A percentile compares a stretch with the other conserved stretches of the same genome.
Conservation (phyloP, 2,888 invertebrate genomes). For the Drosophila affinis region DNA sequence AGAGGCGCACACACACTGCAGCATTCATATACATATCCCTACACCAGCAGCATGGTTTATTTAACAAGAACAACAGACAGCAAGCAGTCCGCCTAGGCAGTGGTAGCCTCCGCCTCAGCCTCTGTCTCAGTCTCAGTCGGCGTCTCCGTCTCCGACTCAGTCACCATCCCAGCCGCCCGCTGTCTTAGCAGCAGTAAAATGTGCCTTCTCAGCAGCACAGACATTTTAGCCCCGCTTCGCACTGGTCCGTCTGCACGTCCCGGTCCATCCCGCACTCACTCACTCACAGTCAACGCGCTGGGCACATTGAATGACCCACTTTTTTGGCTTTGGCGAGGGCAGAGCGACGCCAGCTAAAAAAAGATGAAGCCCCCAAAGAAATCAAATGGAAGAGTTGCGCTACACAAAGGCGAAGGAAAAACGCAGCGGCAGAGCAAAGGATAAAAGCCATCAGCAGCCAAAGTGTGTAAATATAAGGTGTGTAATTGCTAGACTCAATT, state of each 20-base stretch:
- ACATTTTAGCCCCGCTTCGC: conserved; percentile 12
- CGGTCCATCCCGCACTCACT: conserved; percentile 7
- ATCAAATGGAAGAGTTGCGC: conserved; percentile 75
- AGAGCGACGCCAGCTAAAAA: conserved; percentile 43
- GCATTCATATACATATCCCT: conserved; percentile 33
- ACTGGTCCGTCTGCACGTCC: no score
- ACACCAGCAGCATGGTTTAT: conserved; percentile 70
- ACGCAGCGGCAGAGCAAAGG: neutral
- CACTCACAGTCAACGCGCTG: conserved; percentile 48
- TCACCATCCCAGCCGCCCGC: neutral
- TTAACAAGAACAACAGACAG: conserved; percentile 75
- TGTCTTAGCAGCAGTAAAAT: neutral
- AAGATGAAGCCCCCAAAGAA: conserved; percentile 70
- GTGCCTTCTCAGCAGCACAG: conserved; percentile 35
- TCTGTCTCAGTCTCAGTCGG: neutral
- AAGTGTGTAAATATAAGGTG: conserved; percentile 30
- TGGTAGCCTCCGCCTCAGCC: conserved; percentile 5
- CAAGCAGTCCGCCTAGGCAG: neutral
- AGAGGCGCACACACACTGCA: conserved; percentile 2
- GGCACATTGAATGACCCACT: conserved; percentile 73
- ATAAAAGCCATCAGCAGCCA: conserved; percentile 11
- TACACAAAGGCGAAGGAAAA: conserved; percentile 34
- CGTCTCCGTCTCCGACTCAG: neutral
- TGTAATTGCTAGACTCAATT: no score
- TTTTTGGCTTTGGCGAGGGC: conserved; percentile 53